Percentiles rank a stretch among this genome's conserved stretches.
Evolutionary conservation across 1,140 invertebrate species (phyloP).

Genomic region (Aplysia californica): DNA sequence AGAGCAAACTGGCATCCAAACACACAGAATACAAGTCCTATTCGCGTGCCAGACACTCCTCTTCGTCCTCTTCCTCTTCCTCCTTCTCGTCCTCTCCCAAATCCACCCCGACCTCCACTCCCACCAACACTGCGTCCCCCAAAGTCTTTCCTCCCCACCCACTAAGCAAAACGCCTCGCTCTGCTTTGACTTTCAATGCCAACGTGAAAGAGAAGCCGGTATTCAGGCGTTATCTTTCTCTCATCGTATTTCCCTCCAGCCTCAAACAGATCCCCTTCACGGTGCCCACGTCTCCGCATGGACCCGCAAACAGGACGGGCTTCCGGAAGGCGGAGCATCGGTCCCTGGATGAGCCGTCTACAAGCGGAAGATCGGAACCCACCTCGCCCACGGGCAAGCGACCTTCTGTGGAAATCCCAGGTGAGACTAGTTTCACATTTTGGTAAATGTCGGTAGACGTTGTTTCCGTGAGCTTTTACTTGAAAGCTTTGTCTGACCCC

Average conservation of each 20-base stretch:
- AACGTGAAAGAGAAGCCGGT: conserved; percentile 20
- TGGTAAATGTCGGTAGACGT: too few species aligned
- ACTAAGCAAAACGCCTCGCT: neutral
- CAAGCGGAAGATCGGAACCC: conserved; percentile 48
- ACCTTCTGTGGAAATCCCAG: conserved; percentile 62
- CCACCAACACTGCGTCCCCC: neutral
- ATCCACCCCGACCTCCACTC: neutral
- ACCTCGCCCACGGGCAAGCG: conserved; percentile 52
- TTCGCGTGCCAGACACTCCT: neutral
- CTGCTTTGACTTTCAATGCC: conserved; percentile 12
- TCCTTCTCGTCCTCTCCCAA: neutral
- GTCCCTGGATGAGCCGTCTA: conserved; percentile 34
- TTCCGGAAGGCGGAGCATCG: conserved; percentile 33
- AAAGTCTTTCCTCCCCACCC: neutral
- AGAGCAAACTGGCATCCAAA: neutral
- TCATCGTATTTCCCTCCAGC: conserved; percentile 58
- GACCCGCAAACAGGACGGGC: conserved; percentile 20
- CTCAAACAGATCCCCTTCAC: conserved; percentile 62
- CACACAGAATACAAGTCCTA: neutral
- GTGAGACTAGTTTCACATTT: conserved; percentile 32
- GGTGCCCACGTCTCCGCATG: conserved; percentile 41
- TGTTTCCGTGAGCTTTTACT: too few species aligned
- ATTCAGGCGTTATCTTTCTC: conserved; percentile 48
- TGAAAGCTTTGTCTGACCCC: too few species aligned
- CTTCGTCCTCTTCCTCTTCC: neutral